Evolutionary conservation across 2,888 invertebrate species (phyloP).

Genomic region (Dexiosoma caninum): DNA sequence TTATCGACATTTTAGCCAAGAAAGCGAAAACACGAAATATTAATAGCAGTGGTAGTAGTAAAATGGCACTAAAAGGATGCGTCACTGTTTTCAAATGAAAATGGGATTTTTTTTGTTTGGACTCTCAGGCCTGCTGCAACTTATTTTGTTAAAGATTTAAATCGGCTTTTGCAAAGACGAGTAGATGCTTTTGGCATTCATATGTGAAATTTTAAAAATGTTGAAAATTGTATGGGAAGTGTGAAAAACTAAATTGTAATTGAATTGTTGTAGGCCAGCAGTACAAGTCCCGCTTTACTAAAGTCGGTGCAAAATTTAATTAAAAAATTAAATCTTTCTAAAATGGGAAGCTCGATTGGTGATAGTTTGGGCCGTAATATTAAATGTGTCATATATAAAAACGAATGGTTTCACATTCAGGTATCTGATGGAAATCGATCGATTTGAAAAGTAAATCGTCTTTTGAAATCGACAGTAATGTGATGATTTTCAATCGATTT

Average conservation of each 20-base stretch:
- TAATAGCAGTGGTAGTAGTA: constrained; percentile 27
- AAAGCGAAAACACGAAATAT: constrained; percentile 15
- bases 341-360: not conserved
- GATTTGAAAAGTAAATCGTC: no score
- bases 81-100: constrained; percentile 54
- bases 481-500: no score
- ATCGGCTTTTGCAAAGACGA: constrained; percentile 60
- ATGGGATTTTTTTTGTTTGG: constrained; percentile 53
- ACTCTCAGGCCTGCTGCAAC: constrained; percentile 56
- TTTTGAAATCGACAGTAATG: no score
- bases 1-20: constrained; percentile 50
- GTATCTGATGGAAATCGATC: no score
- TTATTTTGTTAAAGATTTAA: constrained; percentile 50
- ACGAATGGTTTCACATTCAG: not conserved
- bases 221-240: constrained; percentile 69
- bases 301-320: not conserved
- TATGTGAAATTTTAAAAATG: constrained; percentile 75
- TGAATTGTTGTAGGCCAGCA: constrained; percentile 52
- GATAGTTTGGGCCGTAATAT: constrained; percentile 9
- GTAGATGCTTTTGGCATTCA: constrained; percentile 76
- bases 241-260: constrained; percentile 62
- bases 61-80: constrained; percentile 55
- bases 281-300: no score
- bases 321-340: not conserved
- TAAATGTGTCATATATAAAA: constrained; percentile 44